Evolutionary conservation across 2,888 invertebrate genomes (phyloP), one percentile per base, ranked within the genome.

Genomic region (Lasioglossum oenotherae): DNA sequence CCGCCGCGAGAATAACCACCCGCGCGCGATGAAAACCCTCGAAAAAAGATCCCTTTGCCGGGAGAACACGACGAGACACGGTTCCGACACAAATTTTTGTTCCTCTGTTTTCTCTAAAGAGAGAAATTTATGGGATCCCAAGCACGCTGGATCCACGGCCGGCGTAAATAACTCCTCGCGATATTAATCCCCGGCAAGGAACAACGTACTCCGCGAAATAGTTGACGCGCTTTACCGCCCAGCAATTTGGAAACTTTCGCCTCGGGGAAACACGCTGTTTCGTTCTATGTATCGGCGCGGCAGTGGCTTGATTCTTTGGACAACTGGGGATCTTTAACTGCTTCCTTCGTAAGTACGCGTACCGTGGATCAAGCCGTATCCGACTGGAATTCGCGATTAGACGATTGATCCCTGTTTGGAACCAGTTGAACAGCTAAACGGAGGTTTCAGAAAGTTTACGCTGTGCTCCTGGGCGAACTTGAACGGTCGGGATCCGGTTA

Each of bases 161-260:
- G 5, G 16, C 44, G 5, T 73, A 73, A 46, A 73, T 73, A 73
- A 73, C 46, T 73, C 53, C 23, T 46, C 10, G 73, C n/a, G 46
- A 31, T 73, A 73, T 73, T 44, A 73, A 73, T 73, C 27, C 46
- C 19, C 46, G 41, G 23, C 69, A n/a, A 19, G 23, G 4, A 41
- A 69, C 69, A 69, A 69, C 38, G 23, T 38, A 23, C n/a, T 69
- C 23, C 23, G 12, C 69, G 69, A n/a, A 38, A 69, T 35, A 69
- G 35, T 38, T 69, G 35, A 38, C 69, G 69, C 69, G 38, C 23
- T 38, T 38, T 69, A n/a, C 69, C 38, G 67, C 6, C 60, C 31
- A 4, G 12, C 38, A 69, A 38, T 69, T 69, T 41, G 23, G 69
- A 35, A 67, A 67, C 23, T 67, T 67, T 67, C 35, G 16, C 16